Evolutionary conservation across 2,888 invertebrate genomes (phyloP), one percentile per base, ranked within the genome.

Genomic region (Stramonita haemastoma): DNA sequence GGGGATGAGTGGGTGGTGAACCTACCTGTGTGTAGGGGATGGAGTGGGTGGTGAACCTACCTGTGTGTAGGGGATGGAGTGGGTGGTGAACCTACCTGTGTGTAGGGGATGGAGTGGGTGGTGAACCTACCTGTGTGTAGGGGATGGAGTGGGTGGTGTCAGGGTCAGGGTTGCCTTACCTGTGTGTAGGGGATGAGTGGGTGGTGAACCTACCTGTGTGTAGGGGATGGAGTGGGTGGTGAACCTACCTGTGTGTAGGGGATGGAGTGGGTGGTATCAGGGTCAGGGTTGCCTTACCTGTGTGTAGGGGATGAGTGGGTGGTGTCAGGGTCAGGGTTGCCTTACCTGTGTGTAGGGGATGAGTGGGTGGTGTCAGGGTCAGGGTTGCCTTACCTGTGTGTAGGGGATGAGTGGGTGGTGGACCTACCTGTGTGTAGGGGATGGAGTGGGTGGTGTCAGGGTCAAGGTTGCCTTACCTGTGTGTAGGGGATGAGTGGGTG

Each of bases 141-240:
- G 81, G 32, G 46, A 83, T 36, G n/a, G 22, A 87, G 46, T 87
- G 87, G 22, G 87, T 87, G 73, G 87, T 73, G 6, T 87, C 26
- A 1, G 87, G 87, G 96, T 99, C 99, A 99, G 98, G 98, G 98
- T 92, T 98, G 98, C 99, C 99, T n/a, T n/a, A n/a, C n/a, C 81
- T 83, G 81, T 36, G 81, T 22, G 81, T 46, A 46, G 46, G 46
- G 46, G 46, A 46, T 46, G 8, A 46, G 46, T 46, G 46, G 46
- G 46, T 46, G 46, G 46, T 73, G 73, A 1, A 26, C 19, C 11
- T 32, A 79, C 81, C 81, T 83, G 81, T 36, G 81, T 22, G 81
- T 83, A 83, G 26, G 81, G 32, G 46, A 83, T 36, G n/a, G 22
- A 87, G 46, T 87, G 87, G 22, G 87, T 87, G 73, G 87, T n/a